These are phyloP conservation scores for Liolophura sinensis DNA, from an alignment of 1,140 invertebrate species.

Conservation along the genomic window DNA sequence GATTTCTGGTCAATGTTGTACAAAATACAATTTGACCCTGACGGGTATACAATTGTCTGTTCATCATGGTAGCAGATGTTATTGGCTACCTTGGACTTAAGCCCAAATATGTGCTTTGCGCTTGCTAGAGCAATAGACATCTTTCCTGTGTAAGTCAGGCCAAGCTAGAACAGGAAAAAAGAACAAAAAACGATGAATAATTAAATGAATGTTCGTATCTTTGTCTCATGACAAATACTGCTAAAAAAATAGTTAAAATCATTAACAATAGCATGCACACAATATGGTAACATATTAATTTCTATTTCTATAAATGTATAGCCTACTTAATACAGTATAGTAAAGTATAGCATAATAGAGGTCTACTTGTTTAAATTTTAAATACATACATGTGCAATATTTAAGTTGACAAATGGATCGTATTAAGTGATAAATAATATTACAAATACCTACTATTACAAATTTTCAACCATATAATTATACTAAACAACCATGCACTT, in stretches of 20 bases:
- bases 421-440: too few relatives aligned
- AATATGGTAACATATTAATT: too few relatives aligned
- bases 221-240: background rate
- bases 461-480: too few relatives aligned
- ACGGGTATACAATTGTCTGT: constrained; percentile 57
- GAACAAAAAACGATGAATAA: background rate
- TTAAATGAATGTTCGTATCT: background rate
- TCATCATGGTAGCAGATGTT: constrained; percentile 60
- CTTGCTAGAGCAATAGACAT: constrained; percentile 56
- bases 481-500: too few relatives aligned
- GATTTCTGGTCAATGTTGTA: constrained; percentile 60
- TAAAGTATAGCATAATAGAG: too few relatives aligned
- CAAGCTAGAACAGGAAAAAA: constrained; percentile 12
- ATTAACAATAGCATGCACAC: background rate
- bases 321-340: too few relatives aligned
- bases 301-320: too few relatives aligned
- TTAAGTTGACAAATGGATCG: too few relatives aligned
- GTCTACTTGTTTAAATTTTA: too few relatives aligned
- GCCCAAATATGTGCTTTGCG: constrained; percentile 56
- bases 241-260: background rate
- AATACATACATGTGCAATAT: too few relatives aligned
- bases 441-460: too few relatives aligned
- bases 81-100: constrained; percentile 49
- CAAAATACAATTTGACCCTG: constrained; percentile 60
- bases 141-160: constrained; percentile 18